phyloP scores from a whole-genome alignment of 23 tunicate genomes.

The Ascidia mentula region DNA sequence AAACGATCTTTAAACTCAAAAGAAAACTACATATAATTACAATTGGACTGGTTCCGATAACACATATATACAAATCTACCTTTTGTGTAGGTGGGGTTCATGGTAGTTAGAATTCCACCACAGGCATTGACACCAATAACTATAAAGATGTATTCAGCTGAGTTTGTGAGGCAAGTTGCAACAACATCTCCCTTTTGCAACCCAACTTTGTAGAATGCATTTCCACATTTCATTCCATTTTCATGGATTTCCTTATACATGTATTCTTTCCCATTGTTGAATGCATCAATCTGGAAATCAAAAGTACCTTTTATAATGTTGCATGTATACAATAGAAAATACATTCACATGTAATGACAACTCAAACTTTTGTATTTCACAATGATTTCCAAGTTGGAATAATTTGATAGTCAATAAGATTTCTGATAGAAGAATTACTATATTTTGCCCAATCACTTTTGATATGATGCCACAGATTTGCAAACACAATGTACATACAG shows the following conservation, averaged over 20 bases:
- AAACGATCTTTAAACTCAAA: too few species aligned
- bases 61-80: too few species aligned
- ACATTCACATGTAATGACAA: too few species aligned
- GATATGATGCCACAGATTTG: too few species aligned
- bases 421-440: too few species aligned
- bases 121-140: constrained; percentile 36
- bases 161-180: constrained; percentile 38
- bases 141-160: constrained; percentile 32
- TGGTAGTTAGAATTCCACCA: constrained; percentile 33
- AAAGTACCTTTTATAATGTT: background rate
- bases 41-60: too few species aligned
- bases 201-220: constrained; percentile 28
- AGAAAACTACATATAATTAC: too few species aligned
- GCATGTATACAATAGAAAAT: background rate
- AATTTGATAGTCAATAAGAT: too few species aligned
- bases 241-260: background rate
- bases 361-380: too few species aligned
- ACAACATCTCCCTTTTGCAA: constrained; percentile 37
- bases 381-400: too few species aligned
- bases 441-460: too few species aligned
- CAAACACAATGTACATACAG: background rate
- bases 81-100: constrained; percentile 26
- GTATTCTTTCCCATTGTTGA: background rate
- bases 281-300: background rate
- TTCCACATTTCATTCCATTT: constrained; percentile 23